Conservation (phyloP, 2,888 invertebrate genomes). For the Listrodromus nycthemerus region DNA sequence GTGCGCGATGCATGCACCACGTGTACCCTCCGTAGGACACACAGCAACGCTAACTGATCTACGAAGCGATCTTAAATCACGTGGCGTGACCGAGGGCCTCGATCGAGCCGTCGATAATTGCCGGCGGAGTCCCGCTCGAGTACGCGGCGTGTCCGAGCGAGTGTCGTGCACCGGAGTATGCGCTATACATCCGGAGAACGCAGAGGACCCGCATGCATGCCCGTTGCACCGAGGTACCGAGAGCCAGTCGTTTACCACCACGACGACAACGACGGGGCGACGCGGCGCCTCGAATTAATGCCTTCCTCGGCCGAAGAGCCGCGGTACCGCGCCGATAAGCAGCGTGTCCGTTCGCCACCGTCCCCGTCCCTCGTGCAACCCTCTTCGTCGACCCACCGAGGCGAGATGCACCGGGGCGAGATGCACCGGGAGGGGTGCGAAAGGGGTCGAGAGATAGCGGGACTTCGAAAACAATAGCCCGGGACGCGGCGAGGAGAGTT, state of each 20-base stretch:
- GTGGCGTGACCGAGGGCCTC: conserved; percentile 58
- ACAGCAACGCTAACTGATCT: conserved; percentile 40
- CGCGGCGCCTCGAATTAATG: conserved; percentile 65
- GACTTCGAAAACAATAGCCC: conserved; percentile 63
- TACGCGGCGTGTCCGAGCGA: conserved; percentile 56
- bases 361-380: neutral
- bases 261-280: conserved; percentile 40
- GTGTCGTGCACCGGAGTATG: conserved; percentile 50
- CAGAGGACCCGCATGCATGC: neutral
- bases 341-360: conserved; percentile 52
- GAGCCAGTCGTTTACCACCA: conserved; percentile 1
- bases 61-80: conserved; percentile 62
- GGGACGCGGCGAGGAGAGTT: neutral
- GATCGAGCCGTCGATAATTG: conserved; percentile 63
- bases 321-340: conserved; percentile 63
- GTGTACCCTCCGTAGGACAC: neutral
- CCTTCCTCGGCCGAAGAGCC: conserved; percentile 50
- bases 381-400: neutral
- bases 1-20: neutral
- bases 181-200: conserved; percentile 10
- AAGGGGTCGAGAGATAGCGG: conserved; percentile 48
- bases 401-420: conserved; percentile 39
- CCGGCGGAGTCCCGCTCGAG: conserved; percentile 27
- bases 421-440: conserved; percentile 14
- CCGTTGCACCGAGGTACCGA: neutral